Conservation (phyloP, 2,888 invertebrate genomes). For the Oscheius sp. region DNA sequence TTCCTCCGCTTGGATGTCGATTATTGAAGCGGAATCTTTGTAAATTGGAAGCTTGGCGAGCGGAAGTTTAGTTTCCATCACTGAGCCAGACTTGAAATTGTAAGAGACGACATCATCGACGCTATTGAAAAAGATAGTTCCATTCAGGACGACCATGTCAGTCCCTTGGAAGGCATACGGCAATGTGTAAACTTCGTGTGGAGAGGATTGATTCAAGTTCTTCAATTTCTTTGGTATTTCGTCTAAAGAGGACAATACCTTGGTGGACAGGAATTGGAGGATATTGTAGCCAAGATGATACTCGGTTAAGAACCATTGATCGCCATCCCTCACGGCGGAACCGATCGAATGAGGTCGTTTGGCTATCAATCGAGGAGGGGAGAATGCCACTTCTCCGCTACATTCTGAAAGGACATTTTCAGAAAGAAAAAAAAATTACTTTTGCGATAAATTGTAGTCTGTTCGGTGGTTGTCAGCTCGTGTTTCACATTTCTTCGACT, state of each 20-base stretch:
- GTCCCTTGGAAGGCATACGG: conserved; percentile 49
- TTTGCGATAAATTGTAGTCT: background rate
- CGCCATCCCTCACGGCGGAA: conserved; percentile 40
- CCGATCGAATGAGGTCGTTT: conserved; percentile 33
- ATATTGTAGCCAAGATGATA: conserved; percentile 49
- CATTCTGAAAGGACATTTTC: conserved; percentile 32
- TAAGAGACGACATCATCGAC: conserved; percentile 34
- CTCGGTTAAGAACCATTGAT: conserved; percentile 46
- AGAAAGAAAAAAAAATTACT: background rate
- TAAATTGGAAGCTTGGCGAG: conserved; percentile 41
- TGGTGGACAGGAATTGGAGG: conserved; percentile 36
- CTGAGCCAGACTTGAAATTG: conserved; percentile 27
- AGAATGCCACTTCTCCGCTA: conserved; percentile 31
- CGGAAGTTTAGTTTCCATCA: conserved; percentile 16
- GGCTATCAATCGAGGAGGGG: conserved; percentile 31
- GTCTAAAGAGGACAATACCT: background rate
- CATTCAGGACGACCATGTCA: conserved; percentile 39
- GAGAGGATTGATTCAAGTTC: conserved; percentile 36
- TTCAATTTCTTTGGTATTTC: conserved; percentile 4
- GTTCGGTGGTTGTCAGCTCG: background rate
- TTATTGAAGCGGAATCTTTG: conserved; percentile 74
- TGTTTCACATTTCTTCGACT: conserved; percentile 16
- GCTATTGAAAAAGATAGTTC: conserved; percentile 39
- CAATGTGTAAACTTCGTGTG: conserved; percentile 36
- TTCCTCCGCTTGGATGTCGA: conserved; percentile 92